Base-by-base conservation (phyloP, 2,888 invertebrate species). In the Mechanitis mazaeus region DNA sequence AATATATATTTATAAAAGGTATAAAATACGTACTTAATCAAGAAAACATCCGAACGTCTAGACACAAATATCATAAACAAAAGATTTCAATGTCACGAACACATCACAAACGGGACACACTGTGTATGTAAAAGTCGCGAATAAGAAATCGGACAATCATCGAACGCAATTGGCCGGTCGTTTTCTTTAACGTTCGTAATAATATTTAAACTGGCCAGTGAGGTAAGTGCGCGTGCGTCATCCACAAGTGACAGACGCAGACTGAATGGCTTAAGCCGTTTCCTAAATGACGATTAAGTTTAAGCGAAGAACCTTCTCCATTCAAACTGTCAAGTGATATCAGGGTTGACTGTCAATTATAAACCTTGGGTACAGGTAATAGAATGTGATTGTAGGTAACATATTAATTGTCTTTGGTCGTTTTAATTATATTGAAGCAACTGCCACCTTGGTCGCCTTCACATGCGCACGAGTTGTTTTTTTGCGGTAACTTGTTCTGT, bases 361-460 rank as follows among this genome's bases (percentile, higher is more conserved):
- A 65, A n/a, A 76, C 65, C 71, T 68, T 72, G n/a, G 63, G 61
- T 66, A 65, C 63, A 0, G 0, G 0, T 0, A 0, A 5, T 55
- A 69, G 66, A 59, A 61, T 65, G 33, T 33, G 56, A 67, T 63
- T 72, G 69, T 55, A 45, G 2, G 33, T 61, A 63, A n/a, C 33
- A 3, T 0, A 35, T 45, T 45, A 42, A 60, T 42, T 63, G 67
- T 68, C 63, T 45, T 74, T 81, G 72, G 6, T 70, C 42, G 72
- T 45, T 78, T 81, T 75, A 70, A 60, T 45, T 33, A 61, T 53
- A 58, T 59, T 54, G 58, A 54, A 45, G 33, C 53, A 61, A 56
- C 76, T 83, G 81, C 79, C 83, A 87, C 85, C 84, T 87, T 79
- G 81, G 75, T 87, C 76, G 83, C 87, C 87, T 87, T 87, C 85